Evolutionary conservation across 2,113 vertebrate species (phyloP).

Genomic region (Dissostichus mawsoni): DNA sequence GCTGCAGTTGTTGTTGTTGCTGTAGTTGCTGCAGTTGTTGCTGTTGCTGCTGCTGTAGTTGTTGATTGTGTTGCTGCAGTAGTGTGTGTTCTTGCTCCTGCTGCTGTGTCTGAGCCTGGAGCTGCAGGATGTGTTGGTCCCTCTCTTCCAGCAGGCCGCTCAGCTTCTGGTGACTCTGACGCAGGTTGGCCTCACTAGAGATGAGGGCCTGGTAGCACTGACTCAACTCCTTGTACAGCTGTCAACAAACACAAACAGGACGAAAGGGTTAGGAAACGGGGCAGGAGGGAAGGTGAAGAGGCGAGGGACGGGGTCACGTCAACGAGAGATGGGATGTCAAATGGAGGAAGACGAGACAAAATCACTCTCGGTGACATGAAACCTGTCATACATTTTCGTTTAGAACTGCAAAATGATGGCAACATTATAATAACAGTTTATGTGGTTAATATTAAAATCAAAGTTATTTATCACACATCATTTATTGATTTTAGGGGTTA

Average conservation of each 20-base stretch:
- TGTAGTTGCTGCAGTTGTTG: slow-evolving; percentile 54
- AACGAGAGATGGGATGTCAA: slow-evolving; percentile 6
- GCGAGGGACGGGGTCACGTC: not conserved
- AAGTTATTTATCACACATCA: no score
- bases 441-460: no score
- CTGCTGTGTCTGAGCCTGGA: slow-evolving; percentile 85
- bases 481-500: no score
- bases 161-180: slow-evolving; percentile 84
- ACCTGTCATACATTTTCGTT: slow-evolving; percentile 1
- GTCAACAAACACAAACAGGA: slow-evolving; percentile 58
- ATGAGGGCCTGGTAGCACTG: slow-evolving; percentile 89
- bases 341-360: slow-evolving; percentile 20
- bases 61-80: slow-evolving; percentile 71
- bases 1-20: slow-evolving; percentile 70
- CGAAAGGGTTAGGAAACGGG: not conserved
- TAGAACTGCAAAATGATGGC: not conserved
- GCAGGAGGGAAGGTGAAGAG: not conserved
- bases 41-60: slow-evolving; percentile 51
- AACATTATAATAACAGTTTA: no score
- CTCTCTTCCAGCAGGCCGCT: slow-evolving; percentile 85
- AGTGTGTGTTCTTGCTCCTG: slow-evolving; percentile 76
- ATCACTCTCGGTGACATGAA: slow-evolving; percentile 8
- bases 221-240: slow-evolving; percentile 92
- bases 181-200: slow-evolving; percentile 87
- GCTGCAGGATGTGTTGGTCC: slow-evolving; percentile 85